A percentile compares a stretch with the other conserved stretches of the same genome.
Conservation (phyloP, 2,888 invertebrate genomes). For the Zhuqinia jingwanae region DNA sequence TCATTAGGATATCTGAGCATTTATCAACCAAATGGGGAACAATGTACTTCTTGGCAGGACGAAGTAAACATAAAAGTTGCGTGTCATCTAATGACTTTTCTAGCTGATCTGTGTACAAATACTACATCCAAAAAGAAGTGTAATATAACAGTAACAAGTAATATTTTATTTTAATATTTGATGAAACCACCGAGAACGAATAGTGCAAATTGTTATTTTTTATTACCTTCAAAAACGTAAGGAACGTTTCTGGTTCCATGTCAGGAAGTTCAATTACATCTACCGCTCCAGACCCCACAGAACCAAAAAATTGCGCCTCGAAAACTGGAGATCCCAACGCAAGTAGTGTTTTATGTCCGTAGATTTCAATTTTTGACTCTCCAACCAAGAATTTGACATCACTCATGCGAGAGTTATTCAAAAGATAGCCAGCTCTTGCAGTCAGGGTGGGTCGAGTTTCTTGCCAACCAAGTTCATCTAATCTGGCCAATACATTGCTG, state of each 20-base stretch:
- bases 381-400: constrained; percentile 92
- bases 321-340: constrained; percentile 92
- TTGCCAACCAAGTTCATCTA: constrained; percentile 81
- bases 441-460: constrained; percentile 88
- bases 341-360: constrained; percentile 89
- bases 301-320: constrained; percentile 93
- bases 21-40: constrained; percentile 91
- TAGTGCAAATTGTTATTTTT: no score
- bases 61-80: constrained; percentile 89
- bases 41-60: constrained; percentile 92
- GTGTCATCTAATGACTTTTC: constrained; percentile 87
- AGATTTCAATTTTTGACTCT: constrained; percentile 86
- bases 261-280: constrained; percentile 88
- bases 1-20: constrained; percentile 89
- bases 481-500: background rate
- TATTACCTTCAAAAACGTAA: constrained; percentile 85
- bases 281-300: constrained; percentile 86
- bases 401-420: constrained; percentile 85
- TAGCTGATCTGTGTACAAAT: constrained; percentile 91
- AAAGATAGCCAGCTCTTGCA: constrained; percentile 87
- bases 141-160: no score
- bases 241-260: constrained; percentile 90
- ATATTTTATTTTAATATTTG: no score
- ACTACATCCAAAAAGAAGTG: no score
- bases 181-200: no score